Conservation (phyloP, 2,113 vertebrate genomes). For the Anthoscopus minutus region DNA sequence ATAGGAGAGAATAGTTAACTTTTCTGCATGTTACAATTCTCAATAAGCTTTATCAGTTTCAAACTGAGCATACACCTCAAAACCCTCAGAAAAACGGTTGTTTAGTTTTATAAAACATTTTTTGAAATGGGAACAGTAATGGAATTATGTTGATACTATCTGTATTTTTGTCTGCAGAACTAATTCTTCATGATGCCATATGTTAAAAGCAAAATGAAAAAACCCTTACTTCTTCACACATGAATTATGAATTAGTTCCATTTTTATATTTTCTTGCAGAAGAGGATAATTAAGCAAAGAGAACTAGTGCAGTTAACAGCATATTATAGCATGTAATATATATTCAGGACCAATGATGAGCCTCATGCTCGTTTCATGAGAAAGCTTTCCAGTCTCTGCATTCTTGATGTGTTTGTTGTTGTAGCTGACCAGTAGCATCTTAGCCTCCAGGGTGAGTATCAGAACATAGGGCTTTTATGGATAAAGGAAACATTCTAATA, state of each 20-base stretch:
- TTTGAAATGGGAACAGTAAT: neutral
- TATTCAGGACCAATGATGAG: neutral
- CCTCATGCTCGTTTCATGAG: neutral
- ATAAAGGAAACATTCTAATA: neutral
- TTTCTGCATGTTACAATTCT: neutral
- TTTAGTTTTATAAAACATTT: neutral
- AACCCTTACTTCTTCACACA: neutral
- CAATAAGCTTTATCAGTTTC: neutral
- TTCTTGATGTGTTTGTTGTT: neutral
- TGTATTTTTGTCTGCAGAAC: neutral
- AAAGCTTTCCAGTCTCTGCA: neutral
- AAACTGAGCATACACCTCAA: neutral
- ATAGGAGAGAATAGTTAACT: neutral
- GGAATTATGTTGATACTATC: neutral
- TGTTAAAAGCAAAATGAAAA: slow-evolving; percentile 22
- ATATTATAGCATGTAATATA: neutral
- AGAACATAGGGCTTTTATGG: neutral
- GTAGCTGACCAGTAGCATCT: neutral
- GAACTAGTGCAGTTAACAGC: neutral
- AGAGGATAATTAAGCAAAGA: neutral
- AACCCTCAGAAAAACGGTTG: neutral
- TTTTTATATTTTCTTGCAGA: slow-evolving; percentile 5
- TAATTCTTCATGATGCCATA: neutral
- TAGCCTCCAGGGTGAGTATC: neutral
- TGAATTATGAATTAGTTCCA: slow-evolving; percentile 32